Evolutionary conservation across 2,113 vertebrate genomes (phyloP).

Genomic region (Ophiodon elongatus): DNA sequence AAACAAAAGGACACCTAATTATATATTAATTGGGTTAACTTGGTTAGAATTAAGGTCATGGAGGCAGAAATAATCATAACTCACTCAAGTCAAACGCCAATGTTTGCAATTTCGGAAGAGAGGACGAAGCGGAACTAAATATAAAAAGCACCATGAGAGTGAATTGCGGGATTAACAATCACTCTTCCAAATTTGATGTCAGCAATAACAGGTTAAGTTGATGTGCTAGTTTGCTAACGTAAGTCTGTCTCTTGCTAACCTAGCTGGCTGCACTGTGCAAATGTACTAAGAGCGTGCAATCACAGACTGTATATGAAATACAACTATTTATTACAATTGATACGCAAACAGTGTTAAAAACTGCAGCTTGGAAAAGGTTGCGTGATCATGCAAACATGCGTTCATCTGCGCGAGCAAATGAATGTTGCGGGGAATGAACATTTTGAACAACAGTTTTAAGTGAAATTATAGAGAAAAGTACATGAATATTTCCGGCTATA

Average conservation of each 20-base stretch:
- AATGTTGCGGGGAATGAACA: too few relatives aligned
- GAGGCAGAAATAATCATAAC: too few relatives aligned
- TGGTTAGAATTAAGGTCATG: not conserved
- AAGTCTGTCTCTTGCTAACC: not conserved
- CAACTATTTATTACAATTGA: not conserved
- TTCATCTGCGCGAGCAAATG: not conserved
- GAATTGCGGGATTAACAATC: not conserved
- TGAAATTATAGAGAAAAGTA: too few relatives aligned
- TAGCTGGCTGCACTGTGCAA: not conserved
- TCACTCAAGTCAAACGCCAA: not conserved
- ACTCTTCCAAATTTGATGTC: not conserved
- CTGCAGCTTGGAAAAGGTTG: too few relatives aligned
- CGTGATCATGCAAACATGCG: not conserved
- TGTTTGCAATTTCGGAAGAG: not conserved
- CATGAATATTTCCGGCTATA: too few relatives aligned
- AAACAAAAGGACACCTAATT: not conserved
- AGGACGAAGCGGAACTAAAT: not conserved
- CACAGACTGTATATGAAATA: not conserved
- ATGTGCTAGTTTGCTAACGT: not conserved
- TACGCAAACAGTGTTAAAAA: not conserved
- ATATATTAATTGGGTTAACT: too few relatives aligned
- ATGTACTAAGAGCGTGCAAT: too few relatives aligned
- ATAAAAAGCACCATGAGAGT: not conserved
- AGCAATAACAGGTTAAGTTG: not conserved
- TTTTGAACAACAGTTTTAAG: too few relatives aligned